A percentile compares a stretch with the other conserved stretches of the same genome.
Conservation (phyloP, 2,113 vertebrate species). For the Cyrtonyx montezumae region DNA sequence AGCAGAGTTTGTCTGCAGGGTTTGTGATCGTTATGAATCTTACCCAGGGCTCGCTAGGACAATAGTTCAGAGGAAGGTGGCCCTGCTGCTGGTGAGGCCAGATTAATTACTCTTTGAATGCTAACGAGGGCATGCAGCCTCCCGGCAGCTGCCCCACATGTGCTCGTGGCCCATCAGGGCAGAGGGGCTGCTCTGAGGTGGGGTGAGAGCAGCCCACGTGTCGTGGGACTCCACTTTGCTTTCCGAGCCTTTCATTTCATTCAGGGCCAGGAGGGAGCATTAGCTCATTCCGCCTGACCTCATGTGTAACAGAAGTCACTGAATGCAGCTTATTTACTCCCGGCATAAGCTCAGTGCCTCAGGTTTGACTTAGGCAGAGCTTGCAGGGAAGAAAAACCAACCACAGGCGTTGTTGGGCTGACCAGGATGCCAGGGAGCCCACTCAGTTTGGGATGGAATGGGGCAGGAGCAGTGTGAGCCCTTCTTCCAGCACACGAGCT, state of each 20-base stretch:
- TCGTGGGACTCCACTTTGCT: background rate
- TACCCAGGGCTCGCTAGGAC: background rate
- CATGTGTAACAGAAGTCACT: slow-evolving; percentile 3
- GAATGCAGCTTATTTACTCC: background rate
- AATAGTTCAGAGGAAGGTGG: background rate
- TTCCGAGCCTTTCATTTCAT: background rate
- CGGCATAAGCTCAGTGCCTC: background rate
- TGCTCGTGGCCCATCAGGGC: background rate
- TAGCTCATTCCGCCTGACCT: slow-evolving; percentile 56
- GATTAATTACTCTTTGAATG: background rate
- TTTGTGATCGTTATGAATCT: background rate
- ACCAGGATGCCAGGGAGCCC: no score
- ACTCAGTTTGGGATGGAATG: no score
- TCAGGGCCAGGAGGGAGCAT: slow-evolving; percentile 39
- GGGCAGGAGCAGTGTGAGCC: background rate
- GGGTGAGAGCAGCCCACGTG: background rate
- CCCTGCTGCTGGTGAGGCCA: rapidly evolving
- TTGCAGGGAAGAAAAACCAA: background rate
- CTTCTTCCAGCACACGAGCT: background rate
- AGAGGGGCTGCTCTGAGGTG: background rate
- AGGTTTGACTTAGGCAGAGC: background rate
- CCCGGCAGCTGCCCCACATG: background rate
- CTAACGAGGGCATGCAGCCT: background rate
- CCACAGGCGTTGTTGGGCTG: background rate
- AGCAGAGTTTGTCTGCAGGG: background rate